Percentiles rank a stretch among this genome's conserved stretches.
These are phyloP conservation scores for Drosophila lini DNA, from an alignment of 1,140 invertebrate species.

Conservation along the genomic window DNA sequence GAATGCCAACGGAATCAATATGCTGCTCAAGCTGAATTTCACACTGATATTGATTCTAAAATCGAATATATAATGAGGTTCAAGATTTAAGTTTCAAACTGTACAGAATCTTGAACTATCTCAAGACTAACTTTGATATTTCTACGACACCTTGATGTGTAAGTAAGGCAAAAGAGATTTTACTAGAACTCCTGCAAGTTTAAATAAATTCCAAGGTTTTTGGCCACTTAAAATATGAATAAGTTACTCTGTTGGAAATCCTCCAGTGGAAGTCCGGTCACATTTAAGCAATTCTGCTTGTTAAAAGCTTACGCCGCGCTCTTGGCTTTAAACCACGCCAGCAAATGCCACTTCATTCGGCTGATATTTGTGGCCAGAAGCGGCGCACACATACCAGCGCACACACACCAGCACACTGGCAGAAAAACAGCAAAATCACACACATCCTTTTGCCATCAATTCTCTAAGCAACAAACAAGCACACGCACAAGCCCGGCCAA, in stretches of 20 bases:
- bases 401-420: slow-evolving; percentile 16
- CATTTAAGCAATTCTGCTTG: slow-evolving; percentile 77
- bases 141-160: background rate
- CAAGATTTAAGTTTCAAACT: background rate
- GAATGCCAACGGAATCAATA: slow-evolving; percentile 34
- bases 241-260: slow-evolving; percentile 16
- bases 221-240: slow-evolving; percentile 12
- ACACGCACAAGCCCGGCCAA: slow-evolving; percentile 44
- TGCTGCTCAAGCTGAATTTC: slow-evolving; percentile 12
- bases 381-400: slow-evolving; percentile 22
- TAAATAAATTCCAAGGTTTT: background rate
- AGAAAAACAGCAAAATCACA: slow-evolving; percentile 69
- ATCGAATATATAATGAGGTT: slow-evolving; percentile 8
- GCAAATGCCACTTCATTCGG: slow-evolving; percentile 79
- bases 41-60: slow-evolving; percentile 17
- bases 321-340: slow-evolving; percentile 75
- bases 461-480: slow-evolving; percentile 81
- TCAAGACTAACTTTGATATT: background rate
- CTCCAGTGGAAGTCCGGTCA: slow-evolving; percentile 42
- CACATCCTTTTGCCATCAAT: slow-evolving; percentile 82
- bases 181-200: background rate
- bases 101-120: no score
- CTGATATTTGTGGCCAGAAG: slow-evolving; percentile 74
- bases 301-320: slow-evolving; percentile 77
- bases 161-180: background rate